phyloP scores from a whole-genome alignment of 2,888 invertebrate species.

The Matsumyia berberina region DNA sequence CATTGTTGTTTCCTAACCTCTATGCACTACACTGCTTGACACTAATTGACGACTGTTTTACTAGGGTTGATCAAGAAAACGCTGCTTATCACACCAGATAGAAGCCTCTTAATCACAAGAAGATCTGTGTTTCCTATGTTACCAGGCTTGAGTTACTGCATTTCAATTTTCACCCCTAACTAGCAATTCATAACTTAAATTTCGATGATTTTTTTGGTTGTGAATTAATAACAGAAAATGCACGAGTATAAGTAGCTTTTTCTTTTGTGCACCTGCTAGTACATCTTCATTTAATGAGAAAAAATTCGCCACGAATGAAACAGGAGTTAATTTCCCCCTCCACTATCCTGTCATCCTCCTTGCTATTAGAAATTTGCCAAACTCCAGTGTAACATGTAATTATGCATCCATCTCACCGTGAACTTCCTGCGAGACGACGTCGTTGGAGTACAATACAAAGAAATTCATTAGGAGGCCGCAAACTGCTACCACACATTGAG shows the following conservation, averaged over 20 bases:
- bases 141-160: no score
- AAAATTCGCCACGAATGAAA: conserved; percentile 25
- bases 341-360: conserved; percentile 14
- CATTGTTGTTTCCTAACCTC: no score
- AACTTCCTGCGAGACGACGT: conserved; percentile 32
- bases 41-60: no score
- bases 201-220: no score
- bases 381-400: conserved; percentile 44
- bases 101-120: no score
- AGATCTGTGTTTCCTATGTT: no score
- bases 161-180: no score
- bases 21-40: no score
- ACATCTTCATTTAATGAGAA: conserved; percentile 29
- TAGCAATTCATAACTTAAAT: no score
- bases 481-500: conserved; percentile 31
- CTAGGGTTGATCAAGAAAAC: no score
- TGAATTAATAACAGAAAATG: neutral
- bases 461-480: conserved; percentile 61
- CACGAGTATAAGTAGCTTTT: neutral
- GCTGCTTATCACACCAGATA: no score
- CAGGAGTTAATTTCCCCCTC: conserved; percentile 34
- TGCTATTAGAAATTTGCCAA: conserved; percentile 37
- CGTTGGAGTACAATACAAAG: conserved; percentile 51
- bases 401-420: conserved; percentile 42
- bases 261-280: conserved; percentile 28